These are phyloP conservation scores for Varroa destructor DNA, from an alignment of 1,140 invertebrate genomes.

Conservation along the genomic window DNA sequence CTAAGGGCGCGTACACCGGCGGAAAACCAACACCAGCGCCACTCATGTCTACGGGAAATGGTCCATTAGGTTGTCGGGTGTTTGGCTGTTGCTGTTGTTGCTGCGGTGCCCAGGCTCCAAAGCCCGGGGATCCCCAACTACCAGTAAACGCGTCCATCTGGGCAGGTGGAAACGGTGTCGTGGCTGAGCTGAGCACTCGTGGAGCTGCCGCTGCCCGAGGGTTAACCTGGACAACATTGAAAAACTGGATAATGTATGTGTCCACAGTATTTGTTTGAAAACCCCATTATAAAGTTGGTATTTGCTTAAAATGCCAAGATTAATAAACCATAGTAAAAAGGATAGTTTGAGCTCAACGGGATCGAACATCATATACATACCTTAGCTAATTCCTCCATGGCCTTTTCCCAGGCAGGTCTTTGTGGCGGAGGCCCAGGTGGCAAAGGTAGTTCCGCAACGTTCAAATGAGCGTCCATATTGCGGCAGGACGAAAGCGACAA, in stretches of 20 bases:
- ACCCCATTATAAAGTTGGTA: too few species aligned
- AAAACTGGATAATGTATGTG: too few species aligned
- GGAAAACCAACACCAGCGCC: background rate
- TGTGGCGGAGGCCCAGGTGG: background rate
- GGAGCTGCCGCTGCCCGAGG: too few species aligned
- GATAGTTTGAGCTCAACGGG: background rate
- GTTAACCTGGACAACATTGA: too few species aligned
- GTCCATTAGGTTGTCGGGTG: background rate
- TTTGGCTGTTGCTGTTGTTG: background rate
- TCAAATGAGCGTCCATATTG: too few species aligned
- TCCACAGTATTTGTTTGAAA: too few species aligned
- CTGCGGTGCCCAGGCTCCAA: background rate
- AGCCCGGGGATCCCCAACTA: background rate
- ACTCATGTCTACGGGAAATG: background rate
- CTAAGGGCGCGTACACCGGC: background rate
- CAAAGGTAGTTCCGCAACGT: slow-evolving; percentile 3
- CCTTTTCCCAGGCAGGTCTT: slow-evolving; percentile 14
- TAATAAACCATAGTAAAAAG: background rate
- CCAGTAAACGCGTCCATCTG: background rate
- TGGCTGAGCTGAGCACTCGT: background rate
- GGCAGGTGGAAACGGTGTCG: background rate
- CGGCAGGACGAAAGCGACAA: too few species aligned
- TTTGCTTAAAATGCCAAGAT: background rate
- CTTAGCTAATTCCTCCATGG: slow-evolving; percentile 17
- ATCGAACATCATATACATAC: background rate